Percentiles rank a stretch among this genome's conserved stretches.
Evolutionary conservation across 2,797 vertebrate species (phyloP).

Genomic region (Cephalopachus bancanus): DNA sequence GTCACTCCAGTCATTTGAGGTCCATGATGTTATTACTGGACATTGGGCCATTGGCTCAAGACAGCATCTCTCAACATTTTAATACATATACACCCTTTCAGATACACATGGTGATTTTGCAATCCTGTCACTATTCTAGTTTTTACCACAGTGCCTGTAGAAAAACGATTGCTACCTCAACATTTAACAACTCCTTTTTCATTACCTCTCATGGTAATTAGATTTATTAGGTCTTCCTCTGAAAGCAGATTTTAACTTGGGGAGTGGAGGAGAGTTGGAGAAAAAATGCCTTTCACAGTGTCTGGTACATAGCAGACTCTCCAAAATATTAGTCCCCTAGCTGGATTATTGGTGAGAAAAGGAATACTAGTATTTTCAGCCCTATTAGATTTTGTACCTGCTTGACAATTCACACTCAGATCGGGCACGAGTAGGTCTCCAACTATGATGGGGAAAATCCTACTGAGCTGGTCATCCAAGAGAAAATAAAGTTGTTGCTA

Average conservation of each 20-base stretch:
- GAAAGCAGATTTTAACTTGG: background rate
- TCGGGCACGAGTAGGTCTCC: background rate
- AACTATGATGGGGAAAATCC: background rate
- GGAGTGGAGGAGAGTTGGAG: background rate
- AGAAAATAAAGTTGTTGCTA: background rate
- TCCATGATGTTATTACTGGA: background rate
- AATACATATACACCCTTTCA: background rate
- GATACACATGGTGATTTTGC: background rate
- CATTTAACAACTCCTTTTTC: background rate
- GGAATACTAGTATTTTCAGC: background rate
- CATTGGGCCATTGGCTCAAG: background rate
- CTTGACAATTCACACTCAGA: background rate
- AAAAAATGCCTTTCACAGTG: background rate
- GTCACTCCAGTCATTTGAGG: background rate
- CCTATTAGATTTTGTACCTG: background rate
- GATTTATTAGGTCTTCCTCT: background rate
- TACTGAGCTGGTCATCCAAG: background rate
- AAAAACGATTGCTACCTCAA: background rate
- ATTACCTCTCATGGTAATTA: background rate
- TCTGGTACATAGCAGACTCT: background rate
- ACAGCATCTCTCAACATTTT: background rate
- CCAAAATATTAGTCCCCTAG: background rate
- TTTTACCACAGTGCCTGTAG: background rate
- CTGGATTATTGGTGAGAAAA: background rate
- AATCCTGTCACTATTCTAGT: background rate